phyloP scores from a whole-genome alignment of 35 echinoderm and acorn worm species.

The Ophioderma brevispina region DNA sequence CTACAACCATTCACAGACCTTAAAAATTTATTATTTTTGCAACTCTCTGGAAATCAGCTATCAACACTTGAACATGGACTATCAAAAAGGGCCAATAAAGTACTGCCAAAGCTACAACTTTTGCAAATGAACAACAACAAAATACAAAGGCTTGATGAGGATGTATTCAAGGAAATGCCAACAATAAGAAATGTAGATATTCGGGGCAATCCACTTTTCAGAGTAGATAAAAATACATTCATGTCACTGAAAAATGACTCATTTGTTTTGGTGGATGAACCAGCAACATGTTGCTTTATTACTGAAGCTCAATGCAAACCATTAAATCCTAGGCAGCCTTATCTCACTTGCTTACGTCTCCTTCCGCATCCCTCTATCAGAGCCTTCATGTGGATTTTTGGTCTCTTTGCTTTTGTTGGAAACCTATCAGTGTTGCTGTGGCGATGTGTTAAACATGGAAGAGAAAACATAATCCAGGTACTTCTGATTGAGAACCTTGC shows the following conservation, averaged over 20 bases:
- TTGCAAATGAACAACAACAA: neutral
- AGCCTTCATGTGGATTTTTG: neutral
- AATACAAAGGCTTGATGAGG: neutral
- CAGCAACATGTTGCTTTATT: neutral
- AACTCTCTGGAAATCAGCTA: neutral
- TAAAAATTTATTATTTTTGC: neutral
- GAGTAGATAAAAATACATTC: conserved; percentile 2
- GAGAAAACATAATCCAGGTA: neutral
- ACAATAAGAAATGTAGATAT: neutral
- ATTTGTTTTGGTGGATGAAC: neutral
- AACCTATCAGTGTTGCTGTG: neutral
- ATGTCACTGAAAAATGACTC: neutral
- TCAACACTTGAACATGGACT: neutral
- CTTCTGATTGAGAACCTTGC: neutral
- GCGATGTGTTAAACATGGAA: neutral
- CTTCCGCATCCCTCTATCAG: neutral
- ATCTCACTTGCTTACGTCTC: neutral
- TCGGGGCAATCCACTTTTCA: neutral
- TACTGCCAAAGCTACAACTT: neutral
- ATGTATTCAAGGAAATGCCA: neutral
- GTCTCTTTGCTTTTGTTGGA: neutral
- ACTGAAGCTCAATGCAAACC: neutral
- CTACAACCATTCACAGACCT: neutral
- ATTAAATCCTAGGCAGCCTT: neutral
- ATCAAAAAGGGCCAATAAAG: neutral